Base-by-base conservation (phyloP, 2,113 vertebrate genomes). In the Lonchura striata region DNA sequence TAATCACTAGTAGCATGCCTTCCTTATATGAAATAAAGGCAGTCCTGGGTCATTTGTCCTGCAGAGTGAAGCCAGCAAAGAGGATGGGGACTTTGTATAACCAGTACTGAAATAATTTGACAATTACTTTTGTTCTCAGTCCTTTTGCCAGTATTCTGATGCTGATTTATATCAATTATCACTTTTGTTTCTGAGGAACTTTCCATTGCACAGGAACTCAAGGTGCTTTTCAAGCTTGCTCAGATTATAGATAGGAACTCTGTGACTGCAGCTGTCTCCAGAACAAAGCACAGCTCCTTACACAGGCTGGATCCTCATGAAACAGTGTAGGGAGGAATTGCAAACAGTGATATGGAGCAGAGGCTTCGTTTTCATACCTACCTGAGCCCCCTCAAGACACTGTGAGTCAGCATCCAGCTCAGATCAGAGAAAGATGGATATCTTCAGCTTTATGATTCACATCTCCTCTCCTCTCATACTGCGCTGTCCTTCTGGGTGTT, bases 151-250 rank as follows among this genome's bases (percentile, higher is more conserved):
- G 41, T 66, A 53, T 81, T 86, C 79, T 68, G 47, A 53, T 81
- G 37, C 75, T 92, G 87, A 92, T 96, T 96, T 88, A 81, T 94
- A 60, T 88, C 86, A 90, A 83, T 92, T 77, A 88, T 78, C 52
- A 27, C 1, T 90, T 90, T 61, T 5, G 20, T 82, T 93, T 95
- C 92, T 93, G 77, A 20, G 65, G 64, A 93, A 37, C 35, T 86
- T 94, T 68, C 75, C 76, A 42, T 46, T 66, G 68, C 41, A 47
- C 30, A 65, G 88, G 72, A 88, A 4, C 44, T 95, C 92, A 97
- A 95, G 93, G 96, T 97, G 94, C 85, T 97, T 96, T 96, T 94
- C 92, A 94, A 53, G 88, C 92, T 88, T 84, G 72, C 72, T 75
- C 41, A 54, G 44, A 18, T 83, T 86, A 71, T 52, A 54, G 69